These are phyloP conservation scores for Strigamia transsilvanica DNA, from an alignment of 2,888 invertebrate species.

Conservation along the genomic window DNA sequence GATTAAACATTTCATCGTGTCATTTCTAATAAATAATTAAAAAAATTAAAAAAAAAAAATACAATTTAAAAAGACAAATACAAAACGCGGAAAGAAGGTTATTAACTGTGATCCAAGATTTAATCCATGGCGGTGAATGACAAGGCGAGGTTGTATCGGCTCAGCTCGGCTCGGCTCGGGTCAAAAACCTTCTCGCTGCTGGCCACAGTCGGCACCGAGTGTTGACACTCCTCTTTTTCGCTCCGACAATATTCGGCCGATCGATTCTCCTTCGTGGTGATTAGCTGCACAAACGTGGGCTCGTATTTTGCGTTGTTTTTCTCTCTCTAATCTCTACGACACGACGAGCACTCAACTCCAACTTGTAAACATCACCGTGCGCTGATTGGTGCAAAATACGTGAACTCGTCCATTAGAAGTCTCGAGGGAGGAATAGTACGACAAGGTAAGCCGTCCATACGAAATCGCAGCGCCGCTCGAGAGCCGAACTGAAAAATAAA, in stretches of 20 bases:
- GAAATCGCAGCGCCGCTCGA: background rate
- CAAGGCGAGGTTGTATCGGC: background rate
- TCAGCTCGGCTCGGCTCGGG: background rate
- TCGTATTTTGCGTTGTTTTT: constrained; percentile 32
- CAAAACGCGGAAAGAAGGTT: background rate
- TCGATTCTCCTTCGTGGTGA: background rate
- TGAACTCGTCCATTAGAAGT: background rate
- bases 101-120: too few species aligned
- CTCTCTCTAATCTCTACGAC: constrained; percentile 32
- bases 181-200: constrained; percentile 31
- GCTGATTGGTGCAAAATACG: constrained; percentile 5
- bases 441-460: background rate
- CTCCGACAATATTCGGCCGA: background rate
- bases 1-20: background rate
- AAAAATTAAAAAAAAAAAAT: too few species aligned
- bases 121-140: too few species aligned
- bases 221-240: too few species aligned
- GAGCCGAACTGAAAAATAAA: background rate
- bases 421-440: background rate
- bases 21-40: background rate
- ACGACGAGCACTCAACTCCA: constrained; percentile 33
- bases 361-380: constrained; percentile 21
- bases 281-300: background rate
- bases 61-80: too few species aligned
- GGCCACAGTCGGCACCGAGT: background rate